Conservation (phyloP, 2,113 vertebrate species). For the Mohoua ochrocephala region DNA sequence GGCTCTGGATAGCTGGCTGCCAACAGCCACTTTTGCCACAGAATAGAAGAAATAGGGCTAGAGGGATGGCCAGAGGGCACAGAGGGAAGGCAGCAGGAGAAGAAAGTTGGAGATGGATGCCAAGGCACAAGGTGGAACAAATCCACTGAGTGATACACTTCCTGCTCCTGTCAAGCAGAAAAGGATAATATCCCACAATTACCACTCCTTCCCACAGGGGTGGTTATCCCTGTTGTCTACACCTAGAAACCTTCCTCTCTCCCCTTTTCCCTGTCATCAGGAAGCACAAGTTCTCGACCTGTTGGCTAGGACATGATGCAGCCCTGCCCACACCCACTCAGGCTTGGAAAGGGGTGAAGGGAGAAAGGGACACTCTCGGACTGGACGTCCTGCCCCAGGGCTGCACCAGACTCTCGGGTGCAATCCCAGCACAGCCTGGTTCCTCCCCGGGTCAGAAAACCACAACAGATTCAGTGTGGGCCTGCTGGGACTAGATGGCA, state of each 20-base stretch:
- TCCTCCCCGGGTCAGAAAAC: not conserved
- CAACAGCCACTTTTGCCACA: not conserved
- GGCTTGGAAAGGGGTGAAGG: not conserved
- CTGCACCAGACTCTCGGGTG: not conserved
- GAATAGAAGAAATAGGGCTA: not conserved
- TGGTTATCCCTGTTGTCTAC: not conserved
- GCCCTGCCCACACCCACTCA: not conserved
- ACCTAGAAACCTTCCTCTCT: not conserved
- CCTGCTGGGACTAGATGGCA: not conserved
- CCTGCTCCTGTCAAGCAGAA: not conserved
- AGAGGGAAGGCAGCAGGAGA: not conserved
- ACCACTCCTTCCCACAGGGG: not conserved
- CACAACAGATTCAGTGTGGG: not conserved
- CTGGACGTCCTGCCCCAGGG: not conserved
- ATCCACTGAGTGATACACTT: not conserved
- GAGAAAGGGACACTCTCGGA: not conserved
- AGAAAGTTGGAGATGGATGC: not conserved
- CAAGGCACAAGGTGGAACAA: not conserved
- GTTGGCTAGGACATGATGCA: not conserved
- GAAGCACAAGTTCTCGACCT: not conserved
- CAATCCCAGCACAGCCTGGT: not conserved
- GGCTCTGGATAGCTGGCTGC: not conserved
- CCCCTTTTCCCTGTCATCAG: not conserved
- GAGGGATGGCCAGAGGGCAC: not conserved
- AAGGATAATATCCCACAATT: not conserved